Percentiles rank a stretch among this genome's conserved stretches.
These are phyloP conservation scores for Scelioninae gen. 1 DNA, from an alignment of 2,888 invertebrate species.

Conservation along the genomic window DNA sequence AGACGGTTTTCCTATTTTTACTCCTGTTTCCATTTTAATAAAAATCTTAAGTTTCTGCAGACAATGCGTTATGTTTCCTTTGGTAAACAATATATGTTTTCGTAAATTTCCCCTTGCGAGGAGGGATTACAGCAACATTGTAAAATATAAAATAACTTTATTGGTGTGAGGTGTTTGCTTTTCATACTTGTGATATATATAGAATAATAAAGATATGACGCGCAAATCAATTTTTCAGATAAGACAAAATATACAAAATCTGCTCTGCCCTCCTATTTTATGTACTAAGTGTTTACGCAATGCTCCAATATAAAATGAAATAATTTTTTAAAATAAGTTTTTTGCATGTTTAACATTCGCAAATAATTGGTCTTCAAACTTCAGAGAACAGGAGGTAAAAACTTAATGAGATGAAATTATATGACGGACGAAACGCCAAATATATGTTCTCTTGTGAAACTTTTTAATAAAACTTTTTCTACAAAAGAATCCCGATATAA, in stretches of 20 bases:
- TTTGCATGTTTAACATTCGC: too few relatives aligned
- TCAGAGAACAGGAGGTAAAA: too few relatives aligned
- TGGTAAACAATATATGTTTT: constrained; percentile 12
- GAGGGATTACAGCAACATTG: background rate
- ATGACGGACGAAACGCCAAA: background rate
- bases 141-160: background rate
- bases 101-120: background rate
- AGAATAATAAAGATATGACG: background rate
- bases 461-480: too few relatives aligned
- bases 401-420: background rate
- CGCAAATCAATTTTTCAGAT: constrained; percentile 3
- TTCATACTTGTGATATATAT: too few relatives aligned
- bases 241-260: background rate
- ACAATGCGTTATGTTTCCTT: constrained; percentile 19
- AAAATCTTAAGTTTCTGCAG: constrained; percentile 27
- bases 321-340: too few relatives aligned
- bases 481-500: too few relatives aligned
- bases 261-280: background rate
- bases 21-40: background rate
- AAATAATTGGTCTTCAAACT: background rate
- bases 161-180: background rate
- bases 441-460: too few relatives aligned
- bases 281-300: background rate
- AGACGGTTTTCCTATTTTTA: background rate
- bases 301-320: background rate